These are phyloP conservation scores for Drosophila buzzatii DNA, from an alignment of 2,888 invertebrate genomes.

Conservation along the genomic window DNA sequence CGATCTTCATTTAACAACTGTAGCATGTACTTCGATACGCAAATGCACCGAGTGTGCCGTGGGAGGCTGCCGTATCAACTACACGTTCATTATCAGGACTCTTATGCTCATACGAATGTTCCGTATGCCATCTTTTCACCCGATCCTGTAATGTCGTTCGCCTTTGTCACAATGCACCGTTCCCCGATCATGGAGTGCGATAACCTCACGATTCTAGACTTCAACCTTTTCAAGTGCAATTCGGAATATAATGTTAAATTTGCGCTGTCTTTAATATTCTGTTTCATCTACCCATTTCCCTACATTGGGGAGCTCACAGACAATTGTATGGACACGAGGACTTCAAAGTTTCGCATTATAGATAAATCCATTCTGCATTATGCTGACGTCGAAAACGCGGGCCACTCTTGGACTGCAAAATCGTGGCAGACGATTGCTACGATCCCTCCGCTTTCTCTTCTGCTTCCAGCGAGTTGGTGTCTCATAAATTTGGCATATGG, in stretches of 20 bases:
- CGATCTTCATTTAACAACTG: constrained; percentile 15
- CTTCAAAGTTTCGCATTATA: not conserved
- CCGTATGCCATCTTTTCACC: constrained; percentile 23
- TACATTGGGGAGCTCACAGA: constrained; percentile 31
- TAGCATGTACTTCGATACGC: not conserved
- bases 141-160: constrained; percentile 8
- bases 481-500: not conserved
- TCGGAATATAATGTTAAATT: not conserved
- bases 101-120: not conserved
- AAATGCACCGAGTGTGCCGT: constrained; percentile 9
- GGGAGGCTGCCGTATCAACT: not conserved
- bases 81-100: constrained; percentile 5
- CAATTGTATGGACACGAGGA: constrained; percentile 2
- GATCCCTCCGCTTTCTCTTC: not conserved
- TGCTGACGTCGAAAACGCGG: not conserved
- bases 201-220: constrained; percentile 5
- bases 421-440: not conserved
- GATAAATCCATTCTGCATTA: constrained; percentile 31
- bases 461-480: not conserved
- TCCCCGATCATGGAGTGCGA: constrained; percentile 28
- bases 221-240: constrained; percentile 21
- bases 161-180: constrained; percentile 24
- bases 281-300: constrained; percentile 26
- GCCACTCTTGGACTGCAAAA: not conserved
- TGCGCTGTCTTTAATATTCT: constrained; percentile 10